These are phyloP conservation scores for Drosophila pseudotalamancana DNA, from an alignment of 2,888 invertebrate genomes.

Conservation along the genomic window DNA sequence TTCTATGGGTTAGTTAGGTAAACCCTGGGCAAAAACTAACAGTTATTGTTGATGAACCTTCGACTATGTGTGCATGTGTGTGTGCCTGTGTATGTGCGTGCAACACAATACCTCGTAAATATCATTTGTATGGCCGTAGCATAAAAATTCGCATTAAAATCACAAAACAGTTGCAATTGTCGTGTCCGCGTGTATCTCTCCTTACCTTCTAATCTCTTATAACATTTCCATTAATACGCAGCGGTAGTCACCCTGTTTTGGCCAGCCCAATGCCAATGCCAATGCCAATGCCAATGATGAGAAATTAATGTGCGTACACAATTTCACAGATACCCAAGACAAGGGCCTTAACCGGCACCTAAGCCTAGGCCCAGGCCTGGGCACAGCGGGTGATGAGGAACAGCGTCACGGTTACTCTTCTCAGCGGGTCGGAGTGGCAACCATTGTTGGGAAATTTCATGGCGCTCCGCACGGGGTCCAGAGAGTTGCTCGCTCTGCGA, in stretches of 20 bases:
- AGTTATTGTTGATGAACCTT: conserved; percentile 23
- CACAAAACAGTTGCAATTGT: conserved; percentile 76
- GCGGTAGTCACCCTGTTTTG: conserved; percentile 59
- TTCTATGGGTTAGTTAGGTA: neutral
- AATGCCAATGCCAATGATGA: conserved; percentile 66
- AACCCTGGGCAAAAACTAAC: conserved; percentile 16
- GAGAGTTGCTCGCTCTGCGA: conserved; percentile 22
- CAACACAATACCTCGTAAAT: conserved; percentile 55
- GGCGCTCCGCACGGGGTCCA: conserved; percentile 70
- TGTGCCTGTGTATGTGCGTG: conserved; percentile 12
- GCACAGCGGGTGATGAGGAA: conserved; percentile 59
- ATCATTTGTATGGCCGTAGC: conserved; percentile 59
- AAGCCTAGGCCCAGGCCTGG: conserved; percentile 15
- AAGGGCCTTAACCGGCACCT: too few relatives aligned
- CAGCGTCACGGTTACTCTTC: conserved; percentile 64
- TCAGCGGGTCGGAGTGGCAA: conserved; percentile 74
- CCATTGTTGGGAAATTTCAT: conserved; percentile 77
- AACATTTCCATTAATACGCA: conserved; percentile 80
- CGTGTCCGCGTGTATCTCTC: conserved; percentile 26
- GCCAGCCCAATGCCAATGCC: conserved; percentile 40
- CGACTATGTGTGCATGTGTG: neutral
- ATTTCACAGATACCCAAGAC: conserved; percentile 45
- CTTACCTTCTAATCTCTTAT: conserved; percentile 66
- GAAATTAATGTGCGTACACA: conserved; percentile 80
- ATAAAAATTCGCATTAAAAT: conserved; percentile 73